Evolutionary conservation across 2,113 vertebrate genomes (phyloP).

Genomic region (Rhinichthys klamathensis): DNA sequence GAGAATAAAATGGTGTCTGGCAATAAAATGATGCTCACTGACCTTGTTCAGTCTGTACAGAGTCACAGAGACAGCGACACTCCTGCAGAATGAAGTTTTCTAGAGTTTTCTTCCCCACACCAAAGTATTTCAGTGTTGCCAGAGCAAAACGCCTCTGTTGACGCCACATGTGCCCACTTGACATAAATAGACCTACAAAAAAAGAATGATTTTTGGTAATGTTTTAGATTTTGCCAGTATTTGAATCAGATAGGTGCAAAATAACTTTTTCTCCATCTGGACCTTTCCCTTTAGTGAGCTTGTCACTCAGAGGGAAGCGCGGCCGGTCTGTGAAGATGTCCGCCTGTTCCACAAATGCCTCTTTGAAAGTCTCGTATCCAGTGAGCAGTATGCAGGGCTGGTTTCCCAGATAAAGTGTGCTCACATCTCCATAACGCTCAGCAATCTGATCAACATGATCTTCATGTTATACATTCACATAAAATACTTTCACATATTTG

Average conservation of each 20-base stretch:
- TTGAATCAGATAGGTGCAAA: neutral
- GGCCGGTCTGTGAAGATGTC: constrained; percentile 41
- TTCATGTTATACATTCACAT: neutral
- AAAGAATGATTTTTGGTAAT: neutral
- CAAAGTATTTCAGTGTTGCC: constrained; percentile 69
- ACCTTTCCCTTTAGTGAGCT: constrained; percentile 51
- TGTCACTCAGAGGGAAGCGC: too few relatives aligned
- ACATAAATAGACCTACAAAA: constrained; percentile 60
- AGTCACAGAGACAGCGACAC: constrained; percentile 49
- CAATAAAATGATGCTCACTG: neutral
- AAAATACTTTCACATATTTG: neutral
- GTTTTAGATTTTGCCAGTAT: neutral
- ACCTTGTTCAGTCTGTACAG: constrained; percentile 71
- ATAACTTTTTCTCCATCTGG: neutral
- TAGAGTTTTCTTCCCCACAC: too few relatives aligned
- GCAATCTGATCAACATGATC: constrained; percentile 14
- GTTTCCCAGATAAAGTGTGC: constrained; percentile 32
- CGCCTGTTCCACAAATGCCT: constrained; percentile 54
- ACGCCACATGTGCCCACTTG: constrained; percentile 62
- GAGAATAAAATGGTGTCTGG: too few relatives aligned
- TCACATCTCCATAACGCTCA: constrained; percentile 36
- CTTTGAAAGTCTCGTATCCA: constrained; percentile 41
- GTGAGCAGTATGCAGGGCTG: constrained; percentile 35
- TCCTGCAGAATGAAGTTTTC: too few relatives aligned
- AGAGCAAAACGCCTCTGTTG: constrained; percentile 71